A percentile compares a stretch with the other conserved stretches of the same genome.
Evolutionary conservation across 2,888 invertebrate species (phyloP).

Genomic region (Agonopterix alstromeriana): DNA sequence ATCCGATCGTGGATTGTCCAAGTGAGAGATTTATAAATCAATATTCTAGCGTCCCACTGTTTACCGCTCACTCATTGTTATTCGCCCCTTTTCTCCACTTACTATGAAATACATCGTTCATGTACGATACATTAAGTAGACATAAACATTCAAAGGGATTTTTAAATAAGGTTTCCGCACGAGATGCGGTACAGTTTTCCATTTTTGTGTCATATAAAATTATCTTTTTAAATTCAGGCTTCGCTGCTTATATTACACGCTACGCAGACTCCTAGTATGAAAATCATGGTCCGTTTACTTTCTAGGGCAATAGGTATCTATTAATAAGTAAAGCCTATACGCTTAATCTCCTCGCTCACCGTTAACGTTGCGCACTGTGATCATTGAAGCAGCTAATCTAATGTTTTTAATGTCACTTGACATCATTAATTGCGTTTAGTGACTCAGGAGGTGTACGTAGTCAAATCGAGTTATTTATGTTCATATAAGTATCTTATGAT

Average conservation of each 20-base stretch:
- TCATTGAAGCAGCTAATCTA: constrained; percentile 36
- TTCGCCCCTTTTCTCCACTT: neutral
- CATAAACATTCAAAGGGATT: neutral
- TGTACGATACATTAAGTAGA: neutral
- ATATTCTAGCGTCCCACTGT: constrained; percentile 34
- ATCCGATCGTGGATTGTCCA: constrained; percentile 28
- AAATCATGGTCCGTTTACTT: constrained; percentile 60
- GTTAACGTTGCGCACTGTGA: constrained; percentile 34
- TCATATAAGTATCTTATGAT: too few relatives aligned
- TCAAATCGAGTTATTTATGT: too few relatives aligned
- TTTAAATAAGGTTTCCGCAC: neutral
- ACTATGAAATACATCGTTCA: neutral
- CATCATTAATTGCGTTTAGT: constrained; percentile 13
- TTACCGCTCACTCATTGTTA: constrained; percentile 16
- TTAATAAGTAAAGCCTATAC: constrained; percentile 63
- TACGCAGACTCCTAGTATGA: constrained; percentile 54
- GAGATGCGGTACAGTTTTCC: neutral
- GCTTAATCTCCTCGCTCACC: constrained; percentile 52
- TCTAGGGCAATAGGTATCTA: constrained; percentile 65
- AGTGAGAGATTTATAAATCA: constrained; percentile 38
- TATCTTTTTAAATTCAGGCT: constrained; percentile 35
- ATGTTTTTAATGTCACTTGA: constrained; percentile 22
- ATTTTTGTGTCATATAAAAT: constrained; percentile 3
- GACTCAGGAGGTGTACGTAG: neutral
- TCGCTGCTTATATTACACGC: constrained; percentile 55